Base-by-base conservation (phyloP, 2,888 invertebrate genomes). In the Synanthedon formicaeformis region DNA sequence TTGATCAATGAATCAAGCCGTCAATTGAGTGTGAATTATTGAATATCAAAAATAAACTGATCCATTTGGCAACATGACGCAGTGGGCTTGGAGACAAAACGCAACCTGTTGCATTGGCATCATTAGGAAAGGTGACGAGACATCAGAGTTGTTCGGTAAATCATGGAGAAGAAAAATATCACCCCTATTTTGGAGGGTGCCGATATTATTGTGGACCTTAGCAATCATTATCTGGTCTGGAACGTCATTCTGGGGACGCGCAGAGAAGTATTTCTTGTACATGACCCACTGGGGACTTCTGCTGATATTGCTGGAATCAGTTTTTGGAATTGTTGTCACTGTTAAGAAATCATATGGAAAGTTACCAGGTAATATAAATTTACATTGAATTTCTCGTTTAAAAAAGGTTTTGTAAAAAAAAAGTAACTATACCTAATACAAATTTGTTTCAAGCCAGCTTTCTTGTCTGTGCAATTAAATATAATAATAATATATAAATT, bases 261-360 rank as follows among this genome's bases (percentile, higher is more conserved):
- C 67, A 1, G 76, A 75, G 56, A 86, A 80, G 72, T 90, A 83
- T 71, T 73, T 87, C 55, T 68, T 89, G 16, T 90, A 89, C 64
- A 86, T 90, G 78, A 90, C 90, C 4, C 88, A 90, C 61, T 89
- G 89, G 89, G 89, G 89, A 2, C 72, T 89, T 41, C 58, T 82
- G 3, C 67, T 87, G 52, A 76, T 87, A 50, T 66, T 81, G 51
- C 54, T 79, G 49, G 83, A 86, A 59, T 71, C 81, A 1, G 58
- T 71, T 8, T 79, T 86, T 54, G 86, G 85, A 13, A 77, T 84
- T 56, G 54, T 75, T 16, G 81, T 83, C 6, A 67, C 78, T 51
- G 57, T 77, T 16, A 75, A 67, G 60, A 64, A 65, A 57, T 64
- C 65, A 34, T 66, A 60, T 41, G 68, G 61, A 58, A 60, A 62